Evolutionary conservation across 2,797 vertebrate genomes (phyloP).

Genomic region (Yasuhikotakia modesta): DNA sequence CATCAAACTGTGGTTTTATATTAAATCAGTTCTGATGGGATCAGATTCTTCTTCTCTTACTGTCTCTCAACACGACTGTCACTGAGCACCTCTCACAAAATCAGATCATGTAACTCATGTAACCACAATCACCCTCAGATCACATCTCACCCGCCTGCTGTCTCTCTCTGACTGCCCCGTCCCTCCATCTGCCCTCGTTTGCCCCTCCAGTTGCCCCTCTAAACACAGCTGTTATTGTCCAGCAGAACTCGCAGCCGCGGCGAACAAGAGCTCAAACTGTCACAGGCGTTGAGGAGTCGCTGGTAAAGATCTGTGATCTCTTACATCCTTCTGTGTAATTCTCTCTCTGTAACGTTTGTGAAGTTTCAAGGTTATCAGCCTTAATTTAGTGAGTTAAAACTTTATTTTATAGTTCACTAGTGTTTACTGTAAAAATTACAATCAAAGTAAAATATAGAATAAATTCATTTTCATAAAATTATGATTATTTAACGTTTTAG

Average conservation of each 20-base stretch:
- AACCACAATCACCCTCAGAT: conserved; percentile 17
- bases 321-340: no score
- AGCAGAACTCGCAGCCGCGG: conserved; percentile 89
- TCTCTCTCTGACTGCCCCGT: no score
- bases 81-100: conserved; percentile 32
- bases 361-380: no score
- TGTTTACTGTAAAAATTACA: no score
- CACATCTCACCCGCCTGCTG: conserved; percentile 29
- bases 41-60: no score
- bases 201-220: conserved; percentile 53
- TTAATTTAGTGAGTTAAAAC: no score
- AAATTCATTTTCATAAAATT: no score
- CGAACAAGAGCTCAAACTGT: conserved; percentile 95
- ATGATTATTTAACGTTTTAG: no score
- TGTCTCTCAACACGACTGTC: conserved; percentile 20
- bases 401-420: no score
- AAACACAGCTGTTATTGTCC: conserved; percentile 85
- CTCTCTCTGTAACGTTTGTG: no score
- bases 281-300: conserved; percentile 93
- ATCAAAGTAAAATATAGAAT: no score
- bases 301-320: conserved; percentile 81
- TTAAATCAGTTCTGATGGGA: conserved; percentile 6
- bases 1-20: conserved; percentile 16
- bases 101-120: no score
- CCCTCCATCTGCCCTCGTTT: conserved; percentile 48